These are phyloP conservation scores for Rhea pennata DNA, from an alignment of 2,113 vertebrate species.

Conservation along the genomic window DNA sequence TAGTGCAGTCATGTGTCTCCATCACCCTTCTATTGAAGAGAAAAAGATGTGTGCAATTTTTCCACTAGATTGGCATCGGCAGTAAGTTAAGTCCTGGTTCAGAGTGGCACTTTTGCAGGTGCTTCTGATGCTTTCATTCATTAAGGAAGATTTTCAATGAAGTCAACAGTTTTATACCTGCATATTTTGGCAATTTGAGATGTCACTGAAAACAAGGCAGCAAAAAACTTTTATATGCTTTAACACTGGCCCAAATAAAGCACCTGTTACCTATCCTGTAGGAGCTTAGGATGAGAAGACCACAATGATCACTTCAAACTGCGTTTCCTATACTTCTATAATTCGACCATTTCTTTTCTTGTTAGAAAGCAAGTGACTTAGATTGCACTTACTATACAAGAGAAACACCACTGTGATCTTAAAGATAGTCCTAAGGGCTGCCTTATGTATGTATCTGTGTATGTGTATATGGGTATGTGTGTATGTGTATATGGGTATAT, in stretches of 20 bases:
- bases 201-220: neutral
- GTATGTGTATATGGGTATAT: neutral
- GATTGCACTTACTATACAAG: neutral
- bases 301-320: neutral
- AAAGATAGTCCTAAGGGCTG: neutral
- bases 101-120: conserved; percentile 7
- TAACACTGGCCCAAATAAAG: neutral
- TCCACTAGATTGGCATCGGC: neutral
- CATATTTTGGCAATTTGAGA: conserved; percentile 17
- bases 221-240: neutral
- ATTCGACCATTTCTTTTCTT: neutral
- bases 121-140: conserved; percentile 34
- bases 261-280: neutral
- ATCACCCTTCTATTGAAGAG: neutral
- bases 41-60: neutral
- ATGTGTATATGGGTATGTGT: too few relatives aligned
- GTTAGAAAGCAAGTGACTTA: neutral
- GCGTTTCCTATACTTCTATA: neutral
- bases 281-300: neutral
- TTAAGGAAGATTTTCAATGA: conserved; percentile 24
- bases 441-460: neutral
- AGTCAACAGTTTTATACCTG: neutral
- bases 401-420: neutral
- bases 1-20: neutral
- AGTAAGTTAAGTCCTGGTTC: neutral